These are phyloP conservation scores for Archaeoteleia sp. DNA, from an alignment of 2,888 invertebrate species.

Conservation along the genomic window DNA sequence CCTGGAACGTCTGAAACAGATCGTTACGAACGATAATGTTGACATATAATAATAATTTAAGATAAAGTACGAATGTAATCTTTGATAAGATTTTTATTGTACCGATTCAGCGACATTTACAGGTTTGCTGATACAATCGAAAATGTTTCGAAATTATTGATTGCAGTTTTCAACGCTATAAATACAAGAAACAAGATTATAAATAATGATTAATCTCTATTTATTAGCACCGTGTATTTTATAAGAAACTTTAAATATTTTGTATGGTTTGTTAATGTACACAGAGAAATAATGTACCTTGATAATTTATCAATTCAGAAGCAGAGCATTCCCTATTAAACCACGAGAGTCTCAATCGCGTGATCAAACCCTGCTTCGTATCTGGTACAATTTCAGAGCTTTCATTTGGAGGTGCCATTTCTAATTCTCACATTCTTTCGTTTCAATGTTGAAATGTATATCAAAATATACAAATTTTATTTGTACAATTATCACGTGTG, in stretches of 20 bases:
- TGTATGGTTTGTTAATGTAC: not conserved
- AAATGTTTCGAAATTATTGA: too few species aligned
- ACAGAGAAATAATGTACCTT: constrained; percentile 76
- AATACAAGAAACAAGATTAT: too few species aligned
- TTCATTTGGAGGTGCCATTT: constrained; percentile 15
- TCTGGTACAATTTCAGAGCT: constrained; percentile 1
- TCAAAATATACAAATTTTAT: too few species aligned
- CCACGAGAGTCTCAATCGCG: constrained; percentile 69
- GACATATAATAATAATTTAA: constrained; percentile 15
- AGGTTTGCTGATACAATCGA: too few species aligned
- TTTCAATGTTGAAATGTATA: too few species aligned
- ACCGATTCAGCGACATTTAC: too few species aligned
- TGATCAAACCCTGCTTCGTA: constrained; percentile 52
- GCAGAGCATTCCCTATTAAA: constrained; percentile 69
- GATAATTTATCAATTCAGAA: constrained; percentile 76
- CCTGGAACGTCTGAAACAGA: constrained; percentile 84
- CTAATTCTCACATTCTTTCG: too few species aligned
- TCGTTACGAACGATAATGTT: not conserved
- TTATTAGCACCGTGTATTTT: not conserved
- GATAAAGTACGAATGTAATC: not conserved
- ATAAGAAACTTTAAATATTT: not conserved
- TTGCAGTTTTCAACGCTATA: too few species aligned
- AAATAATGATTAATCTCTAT: too few species aligned
- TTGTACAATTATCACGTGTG: too few species aligned
- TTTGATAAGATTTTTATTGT: not conserved